Evolutionary conservation across 2,888 invertebrate genomes (phyloP).

Genomic region (Andrena chrysosceles): DNA sequence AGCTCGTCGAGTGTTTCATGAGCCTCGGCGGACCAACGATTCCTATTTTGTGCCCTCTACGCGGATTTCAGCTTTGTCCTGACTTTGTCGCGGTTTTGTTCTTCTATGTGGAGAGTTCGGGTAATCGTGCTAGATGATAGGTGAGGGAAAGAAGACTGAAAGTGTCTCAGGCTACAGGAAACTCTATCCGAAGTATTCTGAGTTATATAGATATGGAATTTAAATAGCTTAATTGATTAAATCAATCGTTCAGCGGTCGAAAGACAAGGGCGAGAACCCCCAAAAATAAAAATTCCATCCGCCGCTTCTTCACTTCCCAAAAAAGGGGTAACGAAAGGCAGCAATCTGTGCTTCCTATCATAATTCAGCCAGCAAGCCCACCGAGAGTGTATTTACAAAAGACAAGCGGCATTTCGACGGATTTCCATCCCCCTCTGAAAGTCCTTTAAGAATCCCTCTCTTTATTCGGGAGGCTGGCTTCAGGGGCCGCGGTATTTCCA

Average conservation of each 20-base stretch:
- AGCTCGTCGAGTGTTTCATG: slow-evolving; percentile 64
- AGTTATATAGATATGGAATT: no score
- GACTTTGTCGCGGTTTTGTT: slow-evolving; percentile 31
- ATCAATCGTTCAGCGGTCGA: no score
- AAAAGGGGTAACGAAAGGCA: background rate
- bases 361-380: background rate
- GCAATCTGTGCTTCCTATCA: background rate
- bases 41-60: slow-evolving; percentile 59
- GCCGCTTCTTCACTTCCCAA: no score
- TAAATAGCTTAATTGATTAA: no score
- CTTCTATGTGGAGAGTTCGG: slow-evolving; percentile 9
- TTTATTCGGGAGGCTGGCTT: slow-evolving; percentile 10
- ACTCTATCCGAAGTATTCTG: no score
- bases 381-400: background rate
- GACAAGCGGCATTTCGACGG: background rate
- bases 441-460: background rate
- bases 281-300: no score
- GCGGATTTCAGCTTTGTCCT: slow-evolving; percentile 35
- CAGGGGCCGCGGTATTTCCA: slow-evolving; percentile 37
- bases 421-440: background rate
- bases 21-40: slow-evolving; percentile 64
- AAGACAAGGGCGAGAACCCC: no score
- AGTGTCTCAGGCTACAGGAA: no score
- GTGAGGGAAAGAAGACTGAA: no score
- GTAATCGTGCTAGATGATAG: no score